Evolutionary conservation across 2,888 invertebrate genomes (phyloP), one percentile per base, ranked within the genome.

Genomic region (Blastobasis adustella): DNA sequence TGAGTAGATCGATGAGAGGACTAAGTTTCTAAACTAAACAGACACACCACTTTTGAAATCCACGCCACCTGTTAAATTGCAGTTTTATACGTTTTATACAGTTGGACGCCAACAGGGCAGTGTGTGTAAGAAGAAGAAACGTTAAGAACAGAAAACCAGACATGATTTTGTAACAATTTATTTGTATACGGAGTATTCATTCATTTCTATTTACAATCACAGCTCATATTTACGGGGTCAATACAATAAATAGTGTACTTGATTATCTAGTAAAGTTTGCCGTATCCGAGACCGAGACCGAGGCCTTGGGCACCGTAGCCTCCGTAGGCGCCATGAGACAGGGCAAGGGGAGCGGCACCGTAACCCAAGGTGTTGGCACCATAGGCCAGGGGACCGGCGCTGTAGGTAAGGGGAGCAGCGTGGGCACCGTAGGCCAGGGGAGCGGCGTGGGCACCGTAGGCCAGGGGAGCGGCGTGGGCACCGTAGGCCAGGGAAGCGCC

Each of bases 401-500:
- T 47, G 43, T 55, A 49, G 6, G 53, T 53, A 4, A 51, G 37
- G 46, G 41, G 49, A 7, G 56, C 53, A 10, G 51, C 50, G 45
- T 59, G 61, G 49, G 66, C 62, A 10, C 61, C 63, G n/a, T 60
- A 56, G 37, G 56, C 64, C 37, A 53, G 52, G 56, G 44, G 60
- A 37, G 63, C 62, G 46, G 56, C 23, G 1, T 23, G 23, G 5
- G 54, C 59, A 5, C 57, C 57, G 45, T 56, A 52, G 23, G 59
- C 51, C 42, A 55, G 47, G 37, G 60, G 49, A 50, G 61, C 58
- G 43, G 53, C 61, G 46, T 67, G 64, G 40, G 71, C 71, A 37
- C 73, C 61, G 41, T 71, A 70, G 43, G 63, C 64, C 37, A 60
- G 58, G 55, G 57, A 61, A 36, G 73, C 74, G 47, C 66, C 66